phyloP scores from a whole-genome alignment of 2,888 invertebrate genomes.

The Cyclophora albipunctata region DNA sequence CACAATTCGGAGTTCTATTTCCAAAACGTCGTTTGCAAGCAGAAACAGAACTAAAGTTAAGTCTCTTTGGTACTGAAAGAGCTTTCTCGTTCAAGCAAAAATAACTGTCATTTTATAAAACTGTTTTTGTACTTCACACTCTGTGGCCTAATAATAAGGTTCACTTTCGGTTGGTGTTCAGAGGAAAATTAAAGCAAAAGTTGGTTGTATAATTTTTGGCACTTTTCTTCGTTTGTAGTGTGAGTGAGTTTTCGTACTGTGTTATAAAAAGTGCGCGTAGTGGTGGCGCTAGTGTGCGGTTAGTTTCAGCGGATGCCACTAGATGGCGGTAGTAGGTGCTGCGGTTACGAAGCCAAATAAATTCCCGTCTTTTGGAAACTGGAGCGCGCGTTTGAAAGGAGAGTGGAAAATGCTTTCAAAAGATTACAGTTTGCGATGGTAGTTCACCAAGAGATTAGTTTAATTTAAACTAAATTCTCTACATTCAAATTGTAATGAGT shows the following conservation, averaged over 20 bases:
- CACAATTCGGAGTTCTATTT: constrained; percentile 2
- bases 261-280: constrained; percentile 42
- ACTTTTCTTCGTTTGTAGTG: constrained; percentile 46
- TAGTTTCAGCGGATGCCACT: constrained; percentile 28
- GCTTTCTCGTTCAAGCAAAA: constrained; percentile 23
- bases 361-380: constrained; percentile 24
- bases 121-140: constrained; percentile 14
- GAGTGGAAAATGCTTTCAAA: constrained; percentile 44
- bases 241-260: constrained; percentile 40
- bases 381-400: constrained; percentile 39
- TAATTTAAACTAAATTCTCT: constrained; percentile 11
- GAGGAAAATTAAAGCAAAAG: constrained; percentile 19
- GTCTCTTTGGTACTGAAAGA: constrained; percentile 21
- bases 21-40: constrained; percentile 24
- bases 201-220: constrained; percentile 41
- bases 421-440: constrained; percentile 29
- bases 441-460: constrained; percentile 26
- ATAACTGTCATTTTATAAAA: constrained; percentile 18
- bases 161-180: constrained; percentile 13
- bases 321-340: constrained; percentile 54
- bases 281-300: constrained; percentile 58
- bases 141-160: not conserved
- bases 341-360: constrained; percentile 34
- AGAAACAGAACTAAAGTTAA: constrained; percentile 11
- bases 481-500: too few species aligned